A percentile compares a stretch with the other conserved stretches of the same genome.
Evolutionary conservation across 2,797 vertebrate genomes (phyloP).

Genomic region (Spondyliosoma cantharus): DNA sequence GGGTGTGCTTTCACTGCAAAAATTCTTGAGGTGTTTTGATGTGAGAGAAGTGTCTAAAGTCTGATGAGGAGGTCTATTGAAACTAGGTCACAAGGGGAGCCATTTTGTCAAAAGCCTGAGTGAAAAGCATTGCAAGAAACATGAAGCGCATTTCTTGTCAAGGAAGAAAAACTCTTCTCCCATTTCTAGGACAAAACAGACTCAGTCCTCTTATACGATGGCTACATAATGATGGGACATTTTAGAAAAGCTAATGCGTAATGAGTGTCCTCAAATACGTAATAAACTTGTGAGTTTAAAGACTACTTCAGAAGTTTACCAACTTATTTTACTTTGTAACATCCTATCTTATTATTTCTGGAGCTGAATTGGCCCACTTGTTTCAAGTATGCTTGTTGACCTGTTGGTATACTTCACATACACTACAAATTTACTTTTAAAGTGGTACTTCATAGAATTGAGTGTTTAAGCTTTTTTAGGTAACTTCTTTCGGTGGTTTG

Average conservation of each 20-base stretch:
- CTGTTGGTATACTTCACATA: conserved; percentile 27
- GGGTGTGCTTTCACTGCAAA: conserved; percentile 50
- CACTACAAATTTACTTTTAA: conserved; percentile 20
- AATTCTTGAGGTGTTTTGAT: conserved; percentile 64
- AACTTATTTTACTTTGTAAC: conserved; percentile 40
- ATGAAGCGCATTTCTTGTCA: conserved; percentile 52
- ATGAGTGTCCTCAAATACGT: conserved; percentile 31
- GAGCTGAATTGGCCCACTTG: conserved; percentile 31
- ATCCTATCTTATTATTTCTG: conserved; percentile 21
- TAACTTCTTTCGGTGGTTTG: conserved; percentile 23
- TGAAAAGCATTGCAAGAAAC: conserved; percentile 68
- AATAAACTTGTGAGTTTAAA: conserved; percentile 18
- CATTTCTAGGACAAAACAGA: conserved; percentile 57
- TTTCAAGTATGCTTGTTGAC: conserved; percentile 33
- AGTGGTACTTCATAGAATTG: conserved; percentile 22
- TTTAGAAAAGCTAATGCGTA: conserved; percentile 23
- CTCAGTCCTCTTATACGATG: conserved; percentile 13
- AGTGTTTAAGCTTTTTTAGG: conserved; percentile 6
- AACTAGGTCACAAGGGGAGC: conserved; percentile 70
- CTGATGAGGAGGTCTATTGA: conserved; percentile 66
- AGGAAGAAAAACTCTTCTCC: conserved; percentile 41
- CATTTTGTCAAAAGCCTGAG: conserved; percentile 69
- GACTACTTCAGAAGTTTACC: conserved; percentile 1
- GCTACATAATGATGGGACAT: conserved; percentile 17
- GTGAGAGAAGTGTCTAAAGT: conserved; percentile 44